Evolutionary conservation across 2,113 vertebrate species (phyloP).

Genomic region (Marmota flaviventris): DNA sequence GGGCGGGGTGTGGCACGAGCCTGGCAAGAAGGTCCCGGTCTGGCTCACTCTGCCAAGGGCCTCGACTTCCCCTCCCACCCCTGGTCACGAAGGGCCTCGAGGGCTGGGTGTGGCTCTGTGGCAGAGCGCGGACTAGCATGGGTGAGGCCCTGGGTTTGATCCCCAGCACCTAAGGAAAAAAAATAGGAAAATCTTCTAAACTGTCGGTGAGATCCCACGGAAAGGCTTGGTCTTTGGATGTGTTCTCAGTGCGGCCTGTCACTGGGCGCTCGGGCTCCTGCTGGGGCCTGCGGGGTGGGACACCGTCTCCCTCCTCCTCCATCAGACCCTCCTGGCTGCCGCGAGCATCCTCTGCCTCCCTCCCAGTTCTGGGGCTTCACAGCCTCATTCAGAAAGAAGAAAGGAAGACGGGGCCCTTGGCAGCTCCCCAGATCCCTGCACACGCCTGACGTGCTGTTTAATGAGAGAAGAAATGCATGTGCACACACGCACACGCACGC

Average conservation of each 20-base stretch:
- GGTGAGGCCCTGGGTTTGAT: not conserved
- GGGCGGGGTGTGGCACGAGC: not conserved
- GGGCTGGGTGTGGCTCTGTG: not conserved
- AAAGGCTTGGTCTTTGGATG: not conserved
- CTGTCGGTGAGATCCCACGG: rapidly evolving
- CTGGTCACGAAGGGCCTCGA: not conserved
- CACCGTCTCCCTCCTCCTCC: not conserved
- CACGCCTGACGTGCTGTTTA: not conserved
- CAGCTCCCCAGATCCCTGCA: not conserved
- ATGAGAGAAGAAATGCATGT: not conserved
- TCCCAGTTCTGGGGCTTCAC: not conserved
- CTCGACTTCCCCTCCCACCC: too few species aligned
- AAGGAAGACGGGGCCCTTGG: rapidly evolving
- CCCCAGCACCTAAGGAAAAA: not conserved
- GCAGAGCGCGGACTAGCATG: not conserved
- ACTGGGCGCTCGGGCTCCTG: not conserved
- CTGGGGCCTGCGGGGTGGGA: too few species aligned
- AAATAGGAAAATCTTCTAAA: not conserved
- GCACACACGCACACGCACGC: too few species aligned
- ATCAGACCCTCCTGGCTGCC: not conserved
- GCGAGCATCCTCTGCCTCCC: too few species aligned
- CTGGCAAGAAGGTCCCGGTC: not conserved
- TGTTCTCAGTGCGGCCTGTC: rapidly evolving
- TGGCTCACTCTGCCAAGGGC: rapidly evolving
- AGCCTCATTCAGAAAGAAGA: not conserved